Base-by-base conservation (phyloP, 2,888 invertebrate genomes). In the Neria commutata region DNA sequence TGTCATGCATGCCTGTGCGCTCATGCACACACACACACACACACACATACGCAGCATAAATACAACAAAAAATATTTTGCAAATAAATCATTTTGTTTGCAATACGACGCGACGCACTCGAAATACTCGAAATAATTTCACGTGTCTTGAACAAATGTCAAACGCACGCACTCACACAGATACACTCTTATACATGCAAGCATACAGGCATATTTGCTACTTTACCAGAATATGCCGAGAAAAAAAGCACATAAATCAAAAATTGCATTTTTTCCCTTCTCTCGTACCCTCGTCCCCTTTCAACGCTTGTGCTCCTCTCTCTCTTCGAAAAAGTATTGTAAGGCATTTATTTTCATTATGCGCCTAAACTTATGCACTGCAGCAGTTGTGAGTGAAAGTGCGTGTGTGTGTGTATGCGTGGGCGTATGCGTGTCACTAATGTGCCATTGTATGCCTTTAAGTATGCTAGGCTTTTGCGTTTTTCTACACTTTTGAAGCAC, bases 101-200 rank as follows among this genome's bases (percentile, higher is more conserved):
- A 42, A 21, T 21, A 42, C 16, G 10, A 11, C 25, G 25, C 47
- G 6, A 14, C 25, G 47, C 2, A 3, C 11, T 10, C 16, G 17
- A 55, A 40, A 63, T 64, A 71, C 75, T 75, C 68, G 69, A 75
- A 75, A 77, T 77, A 74, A 71, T 78, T 78, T 68, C 77, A 75
- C 78, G 76, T 77, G 73, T 73, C 70, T 69, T 67, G 63, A 69
- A 73, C 77, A 73, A 77, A 76, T 77, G 76, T 74, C 75, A 74
- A 72, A 70, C 14, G 51, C 52, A 56, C 26, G 26, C 33, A 40
- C 25, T 23, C 19, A 29, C 5, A 19, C 17, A 51, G 26, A 24
- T 26, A 52, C 37, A 63, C 72, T 71, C 59, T 56, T 57, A 59
- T 54, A 54, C 40, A 46, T 46, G 61, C 26, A 60, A 21, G 11